These are phyloP conservation scores for Pasiphila rectangulata DNA, from an alignment of 2,888 invertebrate species.

Conservation along the genomic window DNA sequence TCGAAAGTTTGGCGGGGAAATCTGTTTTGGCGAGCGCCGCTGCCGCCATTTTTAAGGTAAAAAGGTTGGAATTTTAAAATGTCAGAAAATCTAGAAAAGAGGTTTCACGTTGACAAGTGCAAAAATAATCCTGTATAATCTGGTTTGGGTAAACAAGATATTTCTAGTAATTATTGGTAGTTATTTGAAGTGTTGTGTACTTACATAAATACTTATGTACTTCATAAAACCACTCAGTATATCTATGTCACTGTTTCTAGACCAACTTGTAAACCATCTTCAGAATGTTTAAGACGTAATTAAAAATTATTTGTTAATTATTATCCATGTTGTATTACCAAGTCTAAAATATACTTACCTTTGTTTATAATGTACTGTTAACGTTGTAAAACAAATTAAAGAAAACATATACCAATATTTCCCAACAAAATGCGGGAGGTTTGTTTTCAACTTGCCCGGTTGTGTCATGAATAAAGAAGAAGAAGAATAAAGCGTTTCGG, in stretches of 20 bases:
- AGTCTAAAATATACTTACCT: no score
- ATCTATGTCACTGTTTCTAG: slow-evolving; percentile 13
- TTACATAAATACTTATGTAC: not conserved
- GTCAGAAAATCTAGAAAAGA: not conserved
- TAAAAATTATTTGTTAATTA: no score
- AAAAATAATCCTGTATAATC: not conserved
- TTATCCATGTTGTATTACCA: no score
- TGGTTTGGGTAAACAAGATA: not conserved
- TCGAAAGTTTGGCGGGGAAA: slow-evolving; percentile 71
- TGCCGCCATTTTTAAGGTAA: not conserved
- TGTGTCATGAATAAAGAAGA: no score
- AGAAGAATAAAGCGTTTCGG: no score
- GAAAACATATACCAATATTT: no score
- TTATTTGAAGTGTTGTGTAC: not conserved
- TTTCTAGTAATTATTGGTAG: not conserved
- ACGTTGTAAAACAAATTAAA: no score
- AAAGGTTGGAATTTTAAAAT: slow-evolving; percentile 4
- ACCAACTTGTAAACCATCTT: not conserved
- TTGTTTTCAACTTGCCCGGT: no score
- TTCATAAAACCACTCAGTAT: not conserved
- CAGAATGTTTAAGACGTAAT: no score
- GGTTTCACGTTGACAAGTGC: not conserved
- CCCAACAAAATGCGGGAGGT: no score
- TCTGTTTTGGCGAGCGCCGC: slow-evolving; percentile 36
- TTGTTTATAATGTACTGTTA: no score